Base-by-base conservation (phyloP, 2,888 invertebrate genomes). In the Troides aeacus region DNA sequence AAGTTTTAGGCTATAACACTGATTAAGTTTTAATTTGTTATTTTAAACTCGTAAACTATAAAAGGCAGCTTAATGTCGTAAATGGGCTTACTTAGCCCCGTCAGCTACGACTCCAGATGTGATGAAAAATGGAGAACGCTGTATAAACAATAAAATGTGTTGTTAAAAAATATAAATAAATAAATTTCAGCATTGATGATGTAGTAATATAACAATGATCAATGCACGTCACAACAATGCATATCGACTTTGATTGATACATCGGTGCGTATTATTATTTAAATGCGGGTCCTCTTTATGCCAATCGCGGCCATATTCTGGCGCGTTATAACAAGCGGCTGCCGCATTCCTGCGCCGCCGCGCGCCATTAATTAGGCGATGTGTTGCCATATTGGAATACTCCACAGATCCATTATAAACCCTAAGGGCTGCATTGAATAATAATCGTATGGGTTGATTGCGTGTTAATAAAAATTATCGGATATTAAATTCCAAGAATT, bases 271-370 rank as follows among this genome's bases (percentile, higher is more conserved):
- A 84, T 87, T 80, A 84, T 84, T 84, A 90, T 90, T 88, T 85
- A 86, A 89, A 89, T 88, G 79, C 76, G 77, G 76, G 79, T 81
- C 63, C 81, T 81, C 81, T 83, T 84, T 87, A 88, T 90, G 85
- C 88, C 78, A 81, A 74, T 73, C 84, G 80, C 82, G 88, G 74
- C 79, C 81, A 85, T 75, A 80, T 81, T 80, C 77, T 79, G 82
- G 77, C 79, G 84, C 84, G 83, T 84, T 81, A 84, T 85, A 84
- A 85, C 82, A 83, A 85, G 84, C 83, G 83, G 80, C 87, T 90
- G 79, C 89, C 91, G 91, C 91, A 91, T 92, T 90, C 91, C 87
- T 78, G 78, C 88, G 82, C 75, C 76, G 74, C 78, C 76, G 74
- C 81, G 81, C 78, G 79, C 77, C 75, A 79, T 81, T 85, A 84